phyloP scores from a whole-genome alignment of 92 coral and sea anemone species.

The Siderastrea siderea region DNA sequence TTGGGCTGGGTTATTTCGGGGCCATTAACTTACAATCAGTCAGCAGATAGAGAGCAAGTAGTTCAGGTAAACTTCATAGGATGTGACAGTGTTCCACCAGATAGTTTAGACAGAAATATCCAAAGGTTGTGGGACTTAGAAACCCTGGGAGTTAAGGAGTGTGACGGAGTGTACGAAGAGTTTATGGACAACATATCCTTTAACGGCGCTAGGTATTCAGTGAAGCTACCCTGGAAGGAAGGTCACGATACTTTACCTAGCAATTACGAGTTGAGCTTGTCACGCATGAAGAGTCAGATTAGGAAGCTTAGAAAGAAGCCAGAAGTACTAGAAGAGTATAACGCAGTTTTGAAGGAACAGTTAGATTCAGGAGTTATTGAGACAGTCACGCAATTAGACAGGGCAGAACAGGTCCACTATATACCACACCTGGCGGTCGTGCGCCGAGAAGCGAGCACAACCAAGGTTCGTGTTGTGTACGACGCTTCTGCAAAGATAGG shows the following conservation, averaged over 20 bases:
- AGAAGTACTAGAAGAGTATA: slow-evolving; percentile 49
- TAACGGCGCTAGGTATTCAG: slow-evolving; percentile 48
- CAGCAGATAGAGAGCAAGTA: slow-evolving; percentile 1
- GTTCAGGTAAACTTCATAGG: slow-evolving; percentile 37
- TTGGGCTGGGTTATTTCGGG: slow-evolving; percentile 62
- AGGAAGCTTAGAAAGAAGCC: slow-evolving; percentile 50
- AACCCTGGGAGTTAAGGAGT: slow-evolving; percentile 60
- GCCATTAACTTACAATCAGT: slow-evolving; percentile 1
- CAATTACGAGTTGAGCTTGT: slow-evolving; percentile 46
- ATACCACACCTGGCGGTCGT: slow-evolving; percentile 62
- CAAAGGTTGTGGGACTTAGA: slow-evolving; percentile 69
- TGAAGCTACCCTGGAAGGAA: slow-evolving; percentile 58
- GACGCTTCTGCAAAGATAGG: slow-evolving; percentile 52
- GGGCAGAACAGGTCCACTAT: slow-evolving; percentile 39
- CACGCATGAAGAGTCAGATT: slow-evolving; percentile 58
- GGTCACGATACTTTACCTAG: slow-evolving; percentile 28
- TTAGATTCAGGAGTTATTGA: slow-evolving; percentile 64
- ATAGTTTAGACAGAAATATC: slow-evolving; percentile 27
- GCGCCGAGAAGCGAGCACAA: slow-evolving; percentile 60
- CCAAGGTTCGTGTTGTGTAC: slow-evolving; percentile 55
- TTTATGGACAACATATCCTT: slow-evolving; percentile 48
- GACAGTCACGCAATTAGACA: slow-evolving; percentile 49
- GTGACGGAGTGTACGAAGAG: slow-evolving; percentile 52
- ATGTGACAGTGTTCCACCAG: not conserved
- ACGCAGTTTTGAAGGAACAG: slow-evolving; percentile 56